Evolutionary conservation across 2,113 vertebrate species (phyloP).

Genomic region (Noturus placidus): DNA sequence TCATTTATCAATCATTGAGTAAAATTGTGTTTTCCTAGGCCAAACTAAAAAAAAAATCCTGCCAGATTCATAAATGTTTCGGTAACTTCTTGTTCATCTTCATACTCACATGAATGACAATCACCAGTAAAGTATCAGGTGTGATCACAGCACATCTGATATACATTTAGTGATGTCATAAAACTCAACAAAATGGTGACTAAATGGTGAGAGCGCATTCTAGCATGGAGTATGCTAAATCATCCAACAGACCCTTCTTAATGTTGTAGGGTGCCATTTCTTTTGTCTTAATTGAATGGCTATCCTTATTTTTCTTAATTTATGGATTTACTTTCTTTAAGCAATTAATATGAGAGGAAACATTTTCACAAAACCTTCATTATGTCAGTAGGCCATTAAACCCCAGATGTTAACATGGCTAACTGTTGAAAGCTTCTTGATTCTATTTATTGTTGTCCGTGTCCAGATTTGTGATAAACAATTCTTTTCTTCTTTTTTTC

Average conservation of each 20-base stretch:
- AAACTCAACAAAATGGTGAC: neutral
- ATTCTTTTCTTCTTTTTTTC: neutral
- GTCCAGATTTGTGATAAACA: conserved; percentile 5
- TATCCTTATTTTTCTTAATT: neutral
- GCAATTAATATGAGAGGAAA: neutral
- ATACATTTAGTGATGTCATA: neutral
- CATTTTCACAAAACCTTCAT: neutral
- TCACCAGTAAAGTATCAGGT: neutral
- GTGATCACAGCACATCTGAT: neutral
- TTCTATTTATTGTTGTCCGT: neutral
- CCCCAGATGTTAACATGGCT: neutral
- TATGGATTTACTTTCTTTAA: neutral
- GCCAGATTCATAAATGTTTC: neutral
- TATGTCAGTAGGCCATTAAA: neutral
- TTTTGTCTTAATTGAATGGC: neutral
- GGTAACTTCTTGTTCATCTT: neutral
- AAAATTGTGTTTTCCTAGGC: neutral
- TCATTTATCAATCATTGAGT: neutral
- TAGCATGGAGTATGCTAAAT: neutral
- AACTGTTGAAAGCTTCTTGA: neutral
- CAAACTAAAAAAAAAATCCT: neutral
- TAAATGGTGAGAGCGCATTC: neutral
- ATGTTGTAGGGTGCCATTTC: neutral
- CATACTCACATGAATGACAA: neutral
- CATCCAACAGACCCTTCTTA: neutral